Evolutionary conservation across 92 coral and sea anemone species (phyloP).

Genomic region (Virgularia gustaviana): DNA sequence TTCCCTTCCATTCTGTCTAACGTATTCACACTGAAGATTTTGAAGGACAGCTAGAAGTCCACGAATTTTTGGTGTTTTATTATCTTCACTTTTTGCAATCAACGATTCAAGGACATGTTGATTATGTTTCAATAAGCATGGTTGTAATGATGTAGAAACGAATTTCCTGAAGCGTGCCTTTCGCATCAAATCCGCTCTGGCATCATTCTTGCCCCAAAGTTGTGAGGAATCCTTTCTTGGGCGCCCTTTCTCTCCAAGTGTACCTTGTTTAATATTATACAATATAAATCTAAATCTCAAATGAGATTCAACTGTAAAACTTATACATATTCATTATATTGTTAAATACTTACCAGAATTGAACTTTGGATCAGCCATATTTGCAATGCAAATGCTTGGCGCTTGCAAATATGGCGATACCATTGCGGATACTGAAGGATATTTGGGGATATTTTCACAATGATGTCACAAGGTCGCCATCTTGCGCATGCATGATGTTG

Average conservation of each 20-base stretch:
- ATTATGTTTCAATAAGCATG: conserved; percentile 24
- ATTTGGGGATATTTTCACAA: no score
- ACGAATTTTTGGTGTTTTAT: conserved; percentile 13
- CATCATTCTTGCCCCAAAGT: conserved; percentile 27
- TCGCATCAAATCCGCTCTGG: conserved; percentile 36
- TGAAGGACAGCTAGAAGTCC: conserved; percentile 33
- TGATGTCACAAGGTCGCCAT: no score
- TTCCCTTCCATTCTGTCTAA: conserved; percentile 1
- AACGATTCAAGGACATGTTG: conserved; percentile 5
- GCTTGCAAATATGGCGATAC: no score
- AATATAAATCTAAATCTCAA: background rate
- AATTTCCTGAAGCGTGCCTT: conserved; percentile 30
- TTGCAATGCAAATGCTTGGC: no score
- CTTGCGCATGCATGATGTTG: no score
- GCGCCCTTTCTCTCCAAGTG: no score
- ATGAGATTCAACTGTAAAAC: background rate
- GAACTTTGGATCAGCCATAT: no score
- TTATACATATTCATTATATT: no score
- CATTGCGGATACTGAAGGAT: no score
- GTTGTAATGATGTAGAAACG: conserved; percentile 25
- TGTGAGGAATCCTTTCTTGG: conserved; percentile 4
- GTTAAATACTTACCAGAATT: no score
- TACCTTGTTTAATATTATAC: background rate
- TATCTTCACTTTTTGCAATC: background rate
- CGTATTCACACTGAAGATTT: conserved; percentile 13